Percentiles rank a stretch among this genome's conserved stretches.
Evolutionary conservation across 2,888 invertebrate species (phyloP).

Genomic region (Conchocele bisecta): DNA sequence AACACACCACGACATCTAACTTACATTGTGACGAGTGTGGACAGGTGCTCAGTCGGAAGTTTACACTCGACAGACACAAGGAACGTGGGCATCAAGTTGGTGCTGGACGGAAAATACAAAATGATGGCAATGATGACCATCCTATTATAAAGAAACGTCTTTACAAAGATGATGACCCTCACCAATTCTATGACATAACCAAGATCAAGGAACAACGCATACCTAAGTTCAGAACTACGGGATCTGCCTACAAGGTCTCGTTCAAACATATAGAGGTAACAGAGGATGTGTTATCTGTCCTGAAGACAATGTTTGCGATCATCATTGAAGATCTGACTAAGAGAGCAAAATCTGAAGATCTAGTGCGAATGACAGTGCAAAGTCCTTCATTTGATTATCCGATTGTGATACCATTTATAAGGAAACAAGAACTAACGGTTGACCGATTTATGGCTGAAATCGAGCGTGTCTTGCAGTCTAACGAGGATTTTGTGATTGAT

Average conservation of each 20-base stretch:
- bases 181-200: neutral
- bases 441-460: conserved; percentile 26
- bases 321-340: neutral
- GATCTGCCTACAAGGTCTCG: neutral
- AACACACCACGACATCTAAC: conserved; percentile 4
- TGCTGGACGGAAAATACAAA: neutral
- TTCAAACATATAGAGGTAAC: neutral
- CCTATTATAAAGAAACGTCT: neutral
- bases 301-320: neutral
- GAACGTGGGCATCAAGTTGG: neutral
- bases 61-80: neutral
- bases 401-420: conserved; percentile 15
- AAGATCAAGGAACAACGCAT: neutral
- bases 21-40: conserved; percentile 10
- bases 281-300: neutral
- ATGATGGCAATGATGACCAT: neutral
- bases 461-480: conserved; percentile 22
- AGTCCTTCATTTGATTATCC: conserved; percentile 25
- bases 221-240: conserved; percentile 1
- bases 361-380: conserved; percentile 22
- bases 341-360: neutral
- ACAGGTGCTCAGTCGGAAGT: neutral
- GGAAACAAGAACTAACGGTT: conserved; percentile 5
- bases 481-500: conserved; percentile 37
- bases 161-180: neutral